phyloP scores from a whole-genome alignment of 2,797 vertebrate genomes.

The Anabas testudineus region DNA sequence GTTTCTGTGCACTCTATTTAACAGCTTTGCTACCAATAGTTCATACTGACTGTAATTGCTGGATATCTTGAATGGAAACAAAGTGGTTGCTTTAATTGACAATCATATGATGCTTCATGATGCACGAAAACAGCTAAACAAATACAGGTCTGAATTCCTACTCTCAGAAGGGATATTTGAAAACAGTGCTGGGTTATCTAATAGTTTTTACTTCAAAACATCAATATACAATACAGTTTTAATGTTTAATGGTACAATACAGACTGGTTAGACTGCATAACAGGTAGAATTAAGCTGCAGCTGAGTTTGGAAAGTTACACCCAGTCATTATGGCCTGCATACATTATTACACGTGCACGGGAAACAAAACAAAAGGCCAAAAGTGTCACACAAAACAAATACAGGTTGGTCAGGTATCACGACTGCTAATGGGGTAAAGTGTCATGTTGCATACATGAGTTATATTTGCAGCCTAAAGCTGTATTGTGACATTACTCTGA shows the following conservation, averaged over 20 bases:
- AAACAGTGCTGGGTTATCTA: slow-evolving; percentile 26
- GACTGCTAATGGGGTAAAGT: not conserved
- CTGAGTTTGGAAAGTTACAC: no score
- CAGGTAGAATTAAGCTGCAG: no score
- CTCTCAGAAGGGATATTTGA: slow-evolving; percentile 12
- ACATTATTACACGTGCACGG: not conserved
- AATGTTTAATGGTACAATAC: not conserved
- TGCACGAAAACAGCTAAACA: not conserved
- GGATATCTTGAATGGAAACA: slow-evolving; percentile 1
- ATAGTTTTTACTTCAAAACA: slow-evolving; percentile 8
- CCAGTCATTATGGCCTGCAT: no score
- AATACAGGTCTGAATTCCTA: slow-evolving; percentile 13
- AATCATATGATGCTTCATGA: slow-evolving; percentile 1
- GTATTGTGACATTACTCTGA: no score
- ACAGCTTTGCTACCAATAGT: slow-evolving; percentile 27
- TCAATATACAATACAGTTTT: slow-evolving; percentile 16
- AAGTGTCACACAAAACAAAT: no score
- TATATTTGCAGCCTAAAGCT: no score
- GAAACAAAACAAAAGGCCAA: not conserved
- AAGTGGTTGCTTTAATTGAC: slow-evolving; percentile 25
- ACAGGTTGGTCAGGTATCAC: not conserved
- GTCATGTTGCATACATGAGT: not conserved
- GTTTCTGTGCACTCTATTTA: slow-evolving; percentile 11
- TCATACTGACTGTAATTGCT: not conserved
- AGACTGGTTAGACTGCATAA: no score